Conservation (phyloP, 2,888 invertebrate genomes). For the Drosophila testacea region DNA sequence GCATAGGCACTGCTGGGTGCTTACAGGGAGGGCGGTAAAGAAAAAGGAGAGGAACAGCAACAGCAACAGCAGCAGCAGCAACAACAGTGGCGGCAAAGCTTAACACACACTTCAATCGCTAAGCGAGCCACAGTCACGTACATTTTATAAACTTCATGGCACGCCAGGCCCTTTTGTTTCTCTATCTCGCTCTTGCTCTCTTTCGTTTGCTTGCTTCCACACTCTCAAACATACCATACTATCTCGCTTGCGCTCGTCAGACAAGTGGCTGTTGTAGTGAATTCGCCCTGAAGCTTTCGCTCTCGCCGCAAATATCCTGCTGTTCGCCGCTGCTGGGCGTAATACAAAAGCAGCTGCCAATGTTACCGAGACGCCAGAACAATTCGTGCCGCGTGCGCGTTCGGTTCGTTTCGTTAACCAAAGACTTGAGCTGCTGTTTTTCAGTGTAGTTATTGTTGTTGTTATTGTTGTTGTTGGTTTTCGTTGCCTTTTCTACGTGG, state of each 20-base stretch:
- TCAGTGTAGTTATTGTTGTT: slow-evolving; percentile 21
- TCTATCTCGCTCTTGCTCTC: slow-evolving; percentile 11
- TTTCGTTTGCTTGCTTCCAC: slow-evolving; percentile 2
- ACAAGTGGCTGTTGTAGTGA: slow-evolving; percentile 9
- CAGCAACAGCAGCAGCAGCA: slow-evolving; percentile 2
- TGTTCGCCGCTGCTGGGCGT: slow-evolving; percentile 23
- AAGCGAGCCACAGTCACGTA: slow-evolving; percentile 74
- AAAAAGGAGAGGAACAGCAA: slow-evolving; percentile 9
- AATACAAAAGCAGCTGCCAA: slow-evolving; percentile 62
- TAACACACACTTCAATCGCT: slow-evolving; percentile 69
- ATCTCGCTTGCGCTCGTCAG: slow-evolving; percentile 29
- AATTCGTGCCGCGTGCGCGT: slow-evolving; percentile 77
- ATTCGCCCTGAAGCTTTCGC: slow-evolving; percentile 67
- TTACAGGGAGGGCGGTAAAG: not conserved
- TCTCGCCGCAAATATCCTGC: slow-evolving; percentile 48
- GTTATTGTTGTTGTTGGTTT: slow-evolving; percentile 10
- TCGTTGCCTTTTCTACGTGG: slow-evolving; percentile 21
- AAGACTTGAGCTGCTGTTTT: slow-evolving; percentile 13
- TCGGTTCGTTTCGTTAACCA: slow-evolving; percentile 67
- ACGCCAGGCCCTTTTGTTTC: slow-evolving; percentile 47
- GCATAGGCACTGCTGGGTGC: slow-evolving; percentile 48
- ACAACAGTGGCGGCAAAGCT: slow-evolving; percentile 56
- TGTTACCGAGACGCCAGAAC: slow-evolving; percentile 63
- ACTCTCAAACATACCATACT: not conserved
- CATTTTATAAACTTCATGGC: slow-evolving; percentile 75